Conservation (phyloP, 2,888 invertebrate species). For the Bombylius major region DNA sequence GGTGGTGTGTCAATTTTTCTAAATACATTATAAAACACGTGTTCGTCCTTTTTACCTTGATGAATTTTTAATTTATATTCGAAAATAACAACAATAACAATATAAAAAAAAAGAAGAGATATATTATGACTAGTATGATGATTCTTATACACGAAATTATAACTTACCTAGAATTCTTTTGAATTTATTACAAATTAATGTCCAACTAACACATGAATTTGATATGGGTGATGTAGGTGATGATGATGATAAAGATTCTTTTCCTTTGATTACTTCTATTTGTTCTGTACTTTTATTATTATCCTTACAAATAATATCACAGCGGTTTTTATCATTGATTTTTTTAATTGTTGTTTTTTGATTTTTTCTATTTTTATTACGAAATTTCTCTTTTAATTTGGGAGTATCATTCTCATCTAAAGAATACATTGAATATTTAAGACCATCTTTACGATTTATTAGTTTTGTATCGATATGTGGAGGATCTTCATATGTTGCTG, state of each 20-base stretch:
- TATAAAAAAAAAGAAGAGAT: no score
- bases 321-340: neutral
- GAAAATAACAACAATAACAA: no score
- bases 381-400: constrained; percentile 30
- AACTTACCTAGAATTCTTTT: constrained; percentile 17
- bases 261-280: neutral
- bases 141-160: no score
- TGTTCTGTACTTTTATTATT: constrained; percentile 5
- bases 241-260: constrained; percentile 18
- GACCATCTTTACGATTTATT: constrained; percentile 34
- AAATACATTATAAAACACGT: no score
- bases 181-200: constrained; percentile 19
- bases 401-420: constrained; percentile 36
- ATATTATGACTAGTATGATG: no score
- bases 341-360: constrained; percentile 19
- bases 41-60: no score
- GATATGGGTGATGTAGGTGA: no score
- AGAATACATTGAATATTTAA: constrained; percentile 35
- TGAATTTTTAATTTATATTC: no score
- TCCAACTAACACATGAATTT: constrained; percentile 33
- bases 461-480: constrained; percentile 27
- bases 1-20: no score
- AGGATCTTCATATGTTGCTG: neutral
- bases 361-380: constrained; percentile 24
- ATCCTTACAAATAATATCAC: constrained; percentile 6